Evolutionary conservation across 2,797 vertebrate species (phyloP).

Genomic region (Enteromius anoplus): DNA sequence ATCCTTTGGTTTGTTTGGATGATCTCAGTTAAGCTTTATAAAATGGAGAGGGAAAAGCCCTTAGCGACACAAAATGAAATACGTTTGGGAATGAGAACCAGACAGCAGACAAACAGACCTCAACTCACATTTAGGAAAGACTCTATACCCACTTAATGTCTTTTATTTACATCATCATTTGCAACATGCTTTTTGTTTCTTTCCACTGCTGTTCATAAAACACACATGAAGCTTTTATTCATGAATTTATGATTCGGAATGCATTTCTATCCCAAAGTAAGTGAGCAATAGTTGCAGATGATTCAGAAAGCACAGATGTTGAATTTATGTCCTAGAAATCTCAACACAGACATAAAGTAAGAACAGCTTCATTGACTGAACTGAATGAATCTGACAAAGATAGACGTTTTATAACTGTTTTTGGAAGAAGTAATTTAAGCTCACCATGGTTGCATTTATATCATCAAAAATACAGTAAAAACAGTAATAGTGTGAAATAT

Average conservation of each 20-base stretch:
- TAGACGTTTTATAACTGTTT: not conserved
- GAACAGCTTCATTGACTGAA: not conserved
- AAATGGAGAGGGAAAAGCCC: slow-evolving; percentile 1
- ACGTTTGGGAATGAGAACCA: not conserved
- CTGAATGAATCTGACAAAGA: not conserved
- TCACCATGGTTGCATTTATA: not conserved
- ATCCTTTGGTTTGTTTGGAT: slow-evolving; percentile 8
- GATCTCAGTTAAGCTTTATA: not conserved
- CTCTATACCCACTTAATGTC: not conserved
- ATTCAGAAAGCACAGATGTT: slow-evolving; percentile 12
- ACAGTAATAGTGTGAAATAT: no score
- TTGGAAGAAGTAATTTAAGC: not conserved
- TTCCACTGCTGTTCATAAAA: not conserved
- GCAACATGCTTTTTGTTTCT: not conserved
- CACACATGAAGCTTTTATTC: not conserved
- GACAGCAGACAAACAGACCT: not conserved
- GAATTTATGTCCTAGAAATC: slow-evolving; percentile 1
- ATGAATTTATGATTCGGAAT: not conserved
- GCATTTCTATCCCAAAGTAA: not conserved
- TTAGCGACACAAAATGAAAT: not conserved
- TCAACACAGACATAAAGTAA: not conserved
- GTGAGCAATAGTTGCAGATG: not conserved
- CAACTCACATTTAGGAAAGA: not conserved
- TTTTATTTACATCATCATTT: not conserved
- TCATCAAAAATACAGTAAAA: not conserved